Base-by-base conservation (phyloP, 2,113 vertebrate genomes). In the Zapus hudsonius region DNA sequence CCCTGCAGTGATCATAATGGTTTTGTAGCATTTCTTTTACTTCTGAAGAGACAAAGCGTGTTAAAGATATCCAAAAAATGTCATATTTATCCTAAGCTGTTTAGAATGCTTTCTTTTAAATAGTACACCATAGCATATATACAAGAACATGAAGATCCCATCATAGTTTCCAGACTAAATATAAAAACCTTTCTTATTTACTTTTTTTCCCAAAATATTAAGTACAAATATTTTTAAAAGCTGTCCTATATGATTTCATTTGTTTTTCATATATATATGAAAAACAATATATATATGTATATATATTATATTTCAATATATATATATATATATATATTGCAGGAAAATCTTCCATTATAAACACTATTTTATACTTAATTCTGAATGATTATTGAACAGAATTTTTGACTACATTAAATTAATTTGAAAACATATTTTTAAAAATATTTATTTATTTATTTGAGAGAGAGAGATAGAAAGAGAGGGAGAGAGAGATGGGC, bases 51-150 rank as follows among this genome's bases (percentile, higher is more conserved):
- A 91, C n/a, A 79, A 67, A 1, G 2, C 55, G 74, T 96, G 74
- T 82, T 84, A 86, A 89, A 94, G 76, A 90, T 57, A 94, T 89
- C 40, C 72, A 93, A 89, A 92, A 84, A 85, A 78, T 67, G 80
- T 36, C 69, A 93, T 95, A 82, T 94, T 92, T 95, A 86, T 94
- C 93, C 82, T 82, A 94, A 95, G 55, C 73, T 90, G 72, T 82
- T 94, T 79, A 44, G 82, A 87, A 87, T 91, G 73, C 85, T 95
- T 94, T 91, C 84, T 94, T 96, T 94, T 40, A 92, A 87, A 74
- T 76, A 89, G 42, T 89, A 73, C 5, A 52, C 22, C 72, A 73
- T 64, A 29, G 47, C 22, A 72, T 38, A 73, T 81, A 79, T 59
- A 87, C 33, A 79, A 38, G 27, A 80, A 27, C 63, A 55, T 42